Percentiles rank a stretch among this genome's conserved stretches.
These are phyloP conservation scores for Anthophora plumipes DNA, from an alignment of 2,888 invertebrate species.

Conservation along the genomic window DNA sequence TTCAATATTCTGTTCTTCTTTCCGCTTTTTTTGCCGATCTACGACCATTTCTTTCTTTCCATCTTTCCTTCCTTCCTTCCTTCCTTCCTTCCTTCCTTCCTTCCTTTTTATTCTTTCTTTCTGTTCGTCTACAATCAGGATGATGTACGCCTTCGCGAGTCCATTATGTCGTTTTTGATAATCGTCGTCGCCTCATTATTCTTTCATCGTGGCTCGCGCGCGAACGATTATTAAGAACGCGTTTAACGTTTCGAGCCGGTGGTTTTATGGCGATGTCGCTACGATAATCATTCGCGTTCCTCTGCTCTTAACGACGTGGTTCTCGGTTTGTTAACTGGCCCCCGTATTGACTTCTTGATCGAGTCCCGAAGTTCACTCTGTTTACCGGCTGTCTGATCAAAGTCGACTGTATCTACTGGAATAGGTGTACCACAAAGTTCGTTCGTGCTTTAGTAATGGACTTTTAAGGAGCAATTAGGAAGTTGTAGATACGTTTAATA, in stretches of 20 bases:
- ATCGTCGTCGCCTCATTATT: conserved; percentile 39
- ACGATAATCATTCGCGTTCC: neutral
- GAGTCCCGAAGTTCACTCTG: neutral
- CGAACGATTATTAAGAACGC: conserved; percentile 27
- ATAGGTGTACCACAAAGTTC: too few relatives aligned
- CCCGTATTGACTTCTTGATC: neutral
- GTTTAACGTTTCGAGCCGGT: neutral
- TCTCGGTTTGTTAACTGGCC: neutral
- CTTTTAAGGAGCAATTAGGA: neutral
- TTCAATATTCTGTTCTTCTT: conserved; percentile 20
- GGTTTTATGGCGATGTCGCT: neutral
- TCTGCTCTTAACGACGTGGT: neutral
- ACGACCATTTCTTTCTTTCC: neutral
- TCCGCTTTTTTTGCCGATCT: conserved; percentile 2
- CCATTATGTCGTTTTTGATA: conserved; percentile 55
- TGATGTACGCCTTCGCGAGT: conserved; percentile 59
- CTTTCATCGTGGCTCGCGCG: conserved; percentile 26
- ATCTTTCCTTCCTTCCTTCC: conserved; percentile 13
- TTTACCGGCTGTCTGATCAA: conserved; percentile 12
- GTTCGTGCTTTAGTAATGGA: neutral
- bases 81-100: conserved; percentile 7
- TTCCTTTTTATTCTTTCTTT: conserved; percentile 12
- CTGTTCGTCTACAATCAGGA: conserved; percentile 21
- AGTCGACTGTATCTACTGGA: neutral
- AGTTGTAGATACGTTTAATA: too few relatives aligned